A percentile compares a stretch with the other conserved stretches of the same genome.
phyloP scores from a whole-genome alignment of 2,797 vertebrate genomes.

The Emydoidea blandingii region DNA sequence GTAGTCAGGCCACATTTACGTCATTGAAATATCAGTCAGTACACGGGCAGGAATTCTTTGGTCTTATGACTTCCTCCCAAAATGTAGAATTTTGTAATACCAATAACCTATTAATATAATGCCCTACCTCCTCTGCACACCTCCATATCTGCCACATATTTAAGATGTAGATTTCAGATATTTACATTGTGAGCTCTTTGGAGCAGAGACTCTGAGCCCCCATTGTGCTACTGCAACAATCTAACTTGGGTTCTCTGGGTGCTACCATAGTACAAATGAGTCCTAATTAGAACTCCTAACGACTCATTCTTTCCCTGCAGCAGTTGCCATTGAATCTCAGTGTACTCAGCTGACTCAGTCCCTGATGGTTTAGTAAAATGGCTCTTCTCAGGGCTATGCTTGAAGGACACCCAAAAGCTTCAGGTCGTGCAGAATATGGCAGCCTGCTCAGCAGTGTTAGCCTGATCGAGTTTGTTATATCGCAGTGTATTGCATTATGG shows the following conservation, averaged over 20 bases:
- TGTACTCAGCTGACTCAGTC: background rate
- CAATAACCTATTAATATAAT: background rate
- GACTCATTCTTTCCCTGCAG: no score
- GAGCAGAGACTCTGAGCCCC: background rate
- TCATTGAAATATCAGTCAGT: background rate
- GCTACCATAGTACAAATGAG: background rate
- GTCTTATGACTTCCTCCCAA: background rate
- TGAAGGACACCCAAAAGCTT: background rate
- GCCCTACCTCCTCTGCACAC: background rate
- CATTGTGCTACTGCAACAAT: no score
- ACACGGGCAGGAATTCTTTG: background rate
- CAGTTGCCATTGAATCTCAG: background rate
- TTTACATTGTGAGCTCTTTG: background rate
- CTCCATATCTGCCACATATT: background rate
- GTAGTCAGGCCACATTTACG: background rate
- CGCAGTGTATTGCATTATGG: rapidly evolving
- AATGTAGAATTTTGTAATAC: background rate
- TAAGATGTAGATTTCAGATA: background rate
- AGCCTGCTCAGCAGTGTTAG: rapidly evolving
- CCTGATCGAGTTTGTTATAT: rapidly evolving
- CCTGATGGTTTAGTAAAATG: background rate
- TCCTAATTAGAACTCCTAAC: background rate
- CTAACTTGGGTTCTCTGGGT: background rate
- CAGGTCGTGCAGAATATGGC: background rate
- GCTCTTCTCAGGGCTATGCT: background rate